A percentile compares a stretch with the other conserved stretches of the same genome.
These are phyloP conservation scores for Philhelius pedissequus DNA, from an alignment of 2,888 invertebrate genomes.

Conservation along the genomic window DNA sequence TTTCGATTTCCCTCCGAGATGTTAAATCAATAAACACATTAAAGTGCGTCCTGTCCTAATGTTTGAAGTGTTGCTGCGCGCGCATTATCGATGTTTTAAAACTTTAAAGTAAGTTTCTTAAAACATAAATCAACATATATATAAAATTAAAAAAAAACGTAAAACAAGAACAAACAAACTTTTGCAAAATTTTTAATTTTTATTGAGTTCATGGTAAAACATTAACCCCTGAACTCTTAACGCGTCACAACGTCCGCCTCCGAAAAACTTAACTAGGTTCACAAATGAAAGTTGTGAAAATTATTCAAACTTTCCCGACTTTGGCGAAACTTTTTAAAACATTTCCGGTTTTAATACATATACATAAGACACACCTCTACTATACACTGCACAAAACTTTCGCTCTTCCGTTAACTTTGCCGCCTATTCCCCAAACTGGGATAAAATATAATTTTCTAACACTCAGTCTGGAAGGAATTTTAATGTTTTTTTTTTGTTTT, in stretches of 20 bases:
- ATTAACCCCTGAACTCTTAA: conserved; percentile 64
- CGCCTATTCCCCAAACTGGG: conserved; percentile 67
- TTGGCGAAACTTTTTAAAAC: conserved; percentile 68
- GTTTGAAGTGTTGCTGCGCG: conserved; percentile 52
- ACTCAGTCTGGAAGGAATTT: conserved; percentile 46
- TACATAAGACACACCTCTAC: conserved; percentile 61
- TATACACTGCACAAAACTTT: conserved; percentile 60
- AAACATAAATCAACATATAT: conserved; percentile 26
- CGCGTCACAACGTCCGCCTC: conserved; percentile 66
- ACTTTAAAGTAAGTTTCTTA: conserved; percentile 57
- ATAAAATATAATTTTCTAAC: conserved; percentile 67
- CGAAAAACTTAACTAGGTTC: conserved; percentile 69
- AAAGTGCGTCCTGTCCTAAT: neutral
- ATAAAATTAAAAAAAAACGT: neutral
- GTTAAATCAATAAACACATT: conserved; percentile 1
- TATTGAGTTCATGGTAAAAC: conserved; percentile 65
- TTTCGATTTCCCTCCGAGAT: no score
- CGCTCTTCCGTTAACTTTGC: conserved; percentile 68
- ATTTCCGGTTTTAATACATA: conserved; percentile 68
- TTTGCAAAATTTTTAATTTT: conserved; percentile 64
- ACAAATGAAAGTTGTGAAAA: conserved; percentile 68
- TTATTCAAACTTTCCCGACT: conserved; percentile 69
- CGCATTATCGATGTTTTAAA: conserved; percentile 60
- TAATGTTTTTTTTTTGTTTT: neutral
- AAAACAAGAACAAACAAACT: conserved; percentile 40